Evolutionary conservation across 2,113 vertebrate species (phyloP).

Genomic region (Leptosomus discolor): DNA sequence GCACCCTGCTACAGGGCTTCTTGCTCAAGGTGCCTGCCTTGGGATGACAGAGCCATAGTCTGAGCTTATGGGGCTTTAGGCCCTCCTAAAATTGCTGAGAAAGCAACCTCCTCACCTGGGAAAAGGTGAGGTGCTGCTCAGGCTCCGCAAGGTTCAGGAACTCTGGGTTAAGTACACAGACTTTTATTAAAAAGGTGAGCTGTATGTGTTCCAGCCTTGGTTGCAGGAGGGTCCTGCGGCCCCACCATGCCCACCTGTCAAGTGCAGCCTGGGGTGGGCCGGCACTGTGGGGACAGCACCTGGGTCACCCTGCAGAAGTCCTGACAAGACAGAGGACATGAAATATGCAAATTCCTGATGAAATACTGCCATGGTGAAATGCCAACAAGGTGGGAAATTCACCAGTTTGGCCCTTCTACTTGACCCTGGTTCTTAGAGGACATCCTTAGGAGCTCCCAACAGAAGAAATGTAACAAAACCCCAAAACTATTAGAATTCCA

Average conservation of each 20-base stretch:
- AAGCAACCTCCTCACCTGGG: background rate
- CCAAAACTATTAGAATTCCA: background rate
- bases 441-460: rapidly evolving
- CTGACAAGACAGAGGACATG: rapidly evolving
- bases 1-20: background rate
- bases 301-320: background rate
- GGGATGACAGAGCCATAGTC: background rate
- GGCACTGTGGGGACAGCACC: background rate
- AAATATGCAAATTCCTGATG: background rate
- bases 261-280: too few relatives aligned
- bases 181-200: rapidly evolving
- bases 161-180: rapidly evolving
- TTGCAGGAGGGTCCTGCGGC: background rate
- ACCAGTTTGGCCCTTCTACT: background rate
- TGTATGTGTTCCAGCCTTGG: background rate
- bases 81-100: background rate
- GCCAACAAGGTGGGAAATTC: background rate
- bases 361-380: background rate
- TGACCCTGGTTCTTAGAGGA: too few relatives aligned
- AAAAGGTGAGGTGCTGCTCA: background rate
- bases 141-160: rapidly evolving
- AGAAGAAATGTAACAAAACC: background rate
- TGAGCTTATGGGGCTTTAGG: background rate
- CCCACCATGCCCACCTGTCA: too few relatives aligned
- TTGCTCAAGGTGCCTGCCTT: too few relatives aligned